Evolutionary conservation across 2,888 invertebrate genomes (phyloP), one percentile per base, ranked within the genome.

Genomic region (Bombyx huttoni): DNA sequence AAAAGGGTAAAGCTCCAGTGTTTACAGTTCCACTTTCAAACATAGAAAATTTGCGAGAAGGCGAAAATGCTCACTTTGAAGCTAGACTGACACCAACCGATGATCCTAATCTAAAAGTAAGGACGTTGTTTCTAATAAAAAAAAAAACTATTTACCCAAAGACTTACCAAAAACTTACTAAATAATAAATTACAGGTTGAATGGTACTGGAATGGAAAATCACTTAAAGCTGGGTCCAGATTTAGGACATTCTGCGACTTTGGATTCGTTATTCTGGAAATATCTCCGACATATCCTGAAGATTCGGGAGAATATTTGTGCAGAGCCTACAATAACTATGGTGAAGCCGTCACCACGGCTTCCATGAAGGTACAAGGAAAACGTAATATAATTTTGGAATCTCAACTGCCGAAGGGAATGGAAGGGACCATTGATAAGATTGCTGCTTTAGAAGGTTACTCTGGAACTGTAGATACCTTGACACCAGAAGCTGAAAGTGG

Each of bases 181-280:
- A 49, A 46, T 48, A 14, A 34, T 50, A 49, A 35, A 54, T 54
- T 34, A 59, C 75, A 91, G 91, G 94, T 97, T 58, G 97, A 97
- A 89, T 97, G 97, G 97, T 97, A 94, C 89, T 96, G 95, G 94
- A 97, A 97, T 74, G 96, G 96, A 56, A 96, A 96, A 81, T 94
- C 96, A 50, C 84, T 96, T 53, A 93, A 93, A 80, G 94, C 95
- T 49, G 97, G 98, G 54, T 96, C 97, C 9, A 91, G 98, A 63
- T 97, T 98, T 90, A 94, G 98, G 61, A 98, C 98, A 35, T 97
- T 98, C 92, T 96, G 97, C 73, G 98, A 99, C 86, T 98, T 99
- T 81, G 98, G 99, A 54, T 98, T 98, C 74, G 98, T 98, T 34
- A 97, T 98, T 62, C 90, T 99, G 60, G 98, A 99, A 90, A 98